A percentile compares a stretch with the other conserved stretches of the same genome.
These are phyloP conservation scores for Branchipolynoe longqiensis DNA, from an alignment of 2,888 invertebrate species.

Conservation along the genomic window DNA sequence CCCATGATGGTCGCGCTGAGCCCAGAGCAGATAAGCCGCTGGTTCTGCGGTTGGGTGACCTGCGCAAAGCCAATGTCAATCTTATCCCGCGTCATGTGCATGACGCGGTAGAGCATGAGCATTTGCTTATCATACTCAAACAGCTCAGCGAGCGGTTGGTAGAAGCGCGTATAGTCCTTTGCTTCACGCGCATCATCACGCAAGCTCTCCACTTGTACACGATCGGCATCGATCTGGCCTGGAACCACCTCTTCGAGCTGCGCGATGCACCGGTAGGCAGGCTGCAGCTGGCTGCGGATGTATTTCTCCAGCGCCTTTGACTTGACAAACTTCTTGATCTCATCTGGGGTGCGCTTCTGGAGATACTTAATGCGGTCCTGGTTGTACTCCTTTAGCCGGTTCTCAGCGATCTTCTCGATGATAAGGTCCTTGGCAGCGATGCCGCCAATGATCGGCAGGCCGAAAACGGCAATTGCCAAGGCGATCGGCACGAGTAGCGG, in stretches of 20 bases:
- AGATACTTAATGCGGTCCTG: slow-evolving; percentile 64
- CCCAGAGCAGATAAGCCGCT: slow-evolving; percentile 56
- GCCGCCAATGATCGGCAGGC: slow-evolving; percentile 70
- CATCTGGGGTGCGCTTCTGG: slow-evolving; percentile 65
- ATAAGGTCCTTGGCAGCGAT: slow-evolving; percentile 67
- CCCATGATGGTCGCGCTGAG: slow-evolving; percentile 55
- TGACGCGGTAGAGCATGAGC: slow-evolving; percentile 57
- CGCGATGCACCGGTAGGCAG: slow-evolving; percentile 60
- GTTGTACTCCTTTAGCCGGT: slow-evolving; percentile 65
- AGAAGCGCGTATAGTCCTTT: slow-evolving; percentile 62
- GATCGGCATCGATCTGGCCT: slow-evolving; percentile 63
- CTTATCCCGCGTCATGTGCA: slow-evolving; percentile 60
- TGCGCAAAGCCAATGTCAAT: slow-evolving; percentile 57
- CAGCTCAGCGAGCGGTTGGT: slow-evolving; percentile 68
- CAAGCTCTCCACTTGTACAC: slow-evolving; percentile 60
- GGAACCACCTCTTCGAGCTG: slow-evolving; percentile 64
- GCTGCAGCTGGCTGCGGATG: slow-evolving; percentile 58
- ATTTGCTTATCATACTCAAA: slow-evolving; percentile 64
- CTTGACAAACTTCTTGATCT: slow-evolving; percentile 66
- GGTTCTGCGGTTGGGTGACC: slow-evolving; percentile 55
- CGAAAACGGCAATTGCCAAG: slow-evolving; percentile 68
- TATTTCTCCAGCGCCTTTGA: slow-evolving; percentile 62
- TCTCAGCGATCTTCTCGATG: slow-evolving; percentile 64
- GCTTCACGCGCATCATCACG: slow-evolving; percentile 63
- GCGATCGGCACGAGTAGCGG: slow-evolving; percentile 69